These are phyloP conservation scores for Mystacornis crossleyi DNA, from an alignment of 2,113 vertebrate species.

Conservation along the genomic window DNA sequence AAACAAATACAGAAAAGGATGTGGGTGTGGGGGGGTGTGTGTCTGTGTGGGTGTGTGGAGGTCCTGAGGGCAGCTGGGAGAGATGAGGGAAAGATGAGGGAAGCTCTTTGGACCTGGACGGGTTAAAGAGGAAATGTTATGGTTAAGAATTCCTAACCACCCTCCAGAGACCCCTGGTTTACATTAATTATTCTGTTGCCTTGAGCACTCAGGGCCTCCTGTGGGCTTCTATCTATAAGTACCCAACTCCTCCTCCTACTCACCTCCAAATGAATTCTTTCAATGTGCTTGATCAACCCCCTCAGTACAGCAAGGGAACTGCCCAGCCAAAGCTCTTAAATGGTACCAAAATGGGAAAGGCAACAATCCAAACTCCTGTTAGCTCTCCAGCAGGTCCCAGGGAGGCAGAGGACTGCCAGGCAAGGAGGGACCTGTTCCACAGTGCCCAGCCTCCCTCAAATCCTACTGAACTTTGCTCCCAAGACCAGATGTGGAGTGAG, in stretches of 20 bases:
- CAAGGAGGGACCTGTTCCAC: background rate
- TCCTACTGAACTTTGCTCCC: background rate
- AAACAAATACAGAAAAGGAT: background rate
- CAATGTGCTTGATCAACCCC: background rate
- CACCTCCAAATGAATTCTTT: slow-evolving; percentile 18
- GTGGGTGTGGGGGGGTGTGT: rapidly evolving
- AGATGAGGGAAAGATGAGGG: background rate
- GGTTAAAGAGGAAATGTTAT: slow-evolving; percentile 70
- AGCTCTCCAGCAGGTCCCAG: background rate
- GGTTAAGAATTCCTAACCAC: slow-evolving; percentile 76
- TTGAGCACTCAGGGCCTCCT: slow-evolving; percentile 65
- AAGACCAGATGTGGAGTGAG: background rate
- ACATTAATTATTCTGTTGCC: slow-evolving; percentile 82
- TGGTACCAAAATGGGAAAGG: background rate
- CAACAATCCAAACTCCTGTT: background rate
- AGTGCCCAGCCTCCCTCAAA: background rate
- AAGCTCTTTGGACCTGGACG: background rate
- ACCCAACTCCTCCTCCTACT: slow-evolving; percentile 5
- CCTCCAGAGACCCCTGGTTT: slow-evolving; percentile 76
- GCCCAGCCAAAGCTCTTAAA: background rate
- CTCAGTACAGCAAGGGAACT: background rate
- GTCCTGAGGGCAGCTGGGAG: background rate
- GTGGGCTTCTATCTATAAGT: slow-evolving; percentile 45
- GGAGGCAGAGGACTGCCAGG: background rate
- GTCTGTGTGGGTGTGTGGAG: background rate